Conservation (phyloP, 2,888 invertebrate species). For the Limnephilus marmoratus region DNA sequence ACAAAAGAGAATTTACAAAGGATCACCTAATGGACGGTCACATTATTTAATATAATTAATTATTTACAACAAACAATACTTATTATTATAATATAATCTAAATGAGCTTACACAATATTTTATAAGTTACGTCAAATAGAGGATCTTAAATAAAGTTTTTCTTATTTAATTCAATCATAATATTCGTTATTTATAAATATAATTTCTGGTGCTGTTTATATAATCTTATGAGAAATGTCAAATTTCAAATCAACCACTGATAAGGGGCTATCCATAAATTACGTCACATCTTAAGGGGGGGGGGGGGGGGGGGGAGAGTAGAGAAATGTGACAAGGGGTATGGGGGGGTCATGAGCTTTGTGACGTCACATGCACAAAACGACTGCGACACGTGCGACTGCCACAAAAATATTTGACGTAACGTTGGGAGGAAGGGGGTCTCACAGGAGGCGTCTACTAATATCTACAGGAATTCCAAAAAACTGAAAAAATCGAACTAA, state of each 20-base stretch:
- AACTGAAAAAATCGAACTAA: too few species aligned
- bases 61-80: not conserved
- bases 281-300: too few species aligned
- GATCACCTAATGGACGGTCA: slow-evolving; percentile 59
- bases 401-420: too few species aligned
- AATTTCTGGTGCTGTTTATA: not conserved
- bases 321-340: too few species aligned
- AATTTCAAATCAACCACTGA: not conserved
- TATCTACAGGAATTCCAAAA: too few species aligned
- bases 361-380: too few species aligned
- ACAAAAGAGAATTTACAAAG: slow-evolving; percentile 40
- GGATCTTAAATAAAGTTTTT: not conserved
- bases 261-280: not conserved
- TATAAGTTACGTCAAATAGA: not conserved
- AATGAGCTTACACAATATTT: not conserved
- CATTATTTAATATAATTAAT: slow-evolving; percentile 23
- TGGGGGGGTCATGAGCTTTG: too few species aligned
- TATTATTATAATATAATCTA: not conserved
- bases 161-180: not conserved
- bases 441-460: too few species aligned
- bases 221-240: not conserved
- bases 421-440: too few species aligned
- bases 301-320: too few species aligned
- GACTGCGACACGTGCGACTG: too few species aligned
- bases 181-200: not conserved